These are phyloP conservation scores for Hyles lineata DNA, from an alignment of 2,888 invertebrate genomes.

Conservation along the genomic window DNA sequence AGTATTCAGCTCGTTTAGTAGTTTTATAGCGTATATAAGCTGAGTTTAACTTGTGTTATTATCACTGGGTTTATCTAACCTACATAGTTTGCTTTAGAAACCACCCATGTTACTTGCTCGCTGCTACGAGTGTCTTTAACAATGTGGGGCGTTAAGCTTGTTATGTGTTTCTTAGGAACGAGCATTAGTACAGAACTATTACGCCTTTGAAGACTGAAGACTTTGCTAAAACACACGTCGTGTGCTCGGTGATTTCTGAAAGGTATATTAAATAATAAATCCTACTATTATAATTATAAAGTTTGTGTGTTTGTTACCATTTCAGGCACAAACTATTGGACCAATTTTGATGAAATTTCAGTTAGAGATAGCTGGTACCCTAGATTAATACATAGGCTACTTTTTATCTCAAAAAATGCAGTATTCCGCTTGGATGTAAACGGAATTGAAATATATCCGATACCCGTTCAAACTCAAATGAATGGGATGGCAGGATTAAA, in stretches of 20 bases:
- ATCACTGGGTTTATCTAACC: constrained; percentile 29
- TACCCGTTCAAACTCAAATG: too few relatives aligned
- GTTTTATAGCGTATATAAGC: constrained; percentile 22
- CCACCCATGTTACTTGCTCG: constrained; percentile 32
- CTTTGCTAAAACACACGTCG: not conserved
- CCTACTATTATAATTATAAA: too few relatives aligned
- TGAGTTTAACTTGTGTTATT: constrained; percentile 21
- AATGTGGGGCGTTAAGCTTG: constrained; percentile 48
- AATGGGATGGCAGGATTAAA: too few relatives aligned
- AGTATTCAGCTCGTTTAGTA: constrained; percentile 8
- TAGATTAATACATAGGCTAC: too few relatives aligned
- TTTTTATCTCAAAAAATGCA: too few relatives aligned
- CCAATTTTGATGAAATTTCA: too few relatives aligned
- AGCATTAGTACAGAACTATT: constrained; percentile 31
- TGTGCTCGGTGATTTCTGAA: not conserved
- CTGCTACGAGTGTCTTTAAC: constrained; percentile 39
- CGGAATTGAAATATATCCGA: too few relatives aligned
- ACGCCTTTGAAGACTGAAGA: constrained; percentile 14
- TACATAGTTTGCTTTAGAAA: constrained; percentile 31
- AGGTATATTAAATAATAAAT: not conserved
- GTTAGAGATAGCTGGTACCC: too few relatives aligned
- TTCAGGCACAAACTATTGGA: too few relatives aligned
- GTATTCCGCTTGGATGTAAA: too few relatives aligned
- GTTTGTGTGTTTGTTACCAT: too few relatives aligned
- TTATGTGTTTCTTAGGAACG: constrained; percentile 40